These are phyloP conservation scores for Folsomia manolachei DNA, from an alignment of 2,888 invertebrate genomes.

Conservation along the genomic window DNA sequence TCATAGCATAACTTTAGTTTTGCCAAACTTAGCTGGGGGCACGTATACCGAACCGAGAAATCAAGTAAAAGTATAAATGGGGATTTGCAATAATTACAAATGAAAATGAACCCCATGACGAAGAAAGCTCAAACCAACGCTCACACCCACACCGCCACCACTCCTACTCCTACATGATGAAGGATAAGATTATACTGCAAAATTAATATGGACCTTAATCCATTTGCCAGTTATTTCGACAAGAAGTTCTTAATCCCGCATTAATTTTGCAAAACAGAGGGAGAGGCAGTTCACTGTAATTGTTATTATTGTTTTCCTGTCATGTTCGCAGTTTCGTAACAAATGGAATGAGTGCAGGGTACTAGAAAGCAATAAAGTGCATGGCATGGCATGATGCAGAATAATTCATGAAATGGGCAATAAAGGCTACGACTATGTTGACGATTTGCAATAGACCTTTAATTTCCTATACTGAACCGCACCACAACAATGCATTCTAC, in stretches of 20 bases:
- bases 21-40: background rate
- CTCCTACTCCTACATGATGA: background rate
- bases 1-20: too few relatives aligned
- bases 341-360: background rate
- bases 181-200: background rate
- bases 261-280: constrained; percentile 14
- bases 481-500: background rate
- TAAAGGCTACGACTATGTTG: background rate
- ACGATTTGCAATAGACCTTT: too few relatives aligned
- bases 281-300: constrained; percentile 14
- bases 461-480: too few relatives aligned
- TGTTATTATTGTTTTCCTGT: constrained; percentile 21
- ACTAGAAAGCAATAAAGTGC: constrained; percentile 7
- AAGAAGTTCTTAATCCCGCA: constrained; percentile 13
- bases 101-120: background rate
- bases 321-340: background rate
- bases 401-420: constrained; percentile 19
- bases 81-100: background rate
- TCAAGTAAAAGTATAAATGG: background rate
- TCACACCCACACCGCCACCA: too few relatives aligned
- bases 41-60: background rate
- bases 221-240: background rate
- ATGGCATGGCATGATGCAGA: constrained; percentile 9
- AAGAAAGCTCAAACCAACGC: too few relatives aligned
- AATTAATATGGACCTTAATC: background rate